Evolutionary conservation across 53 echinoderm and acorn worm genomes (phyloP).

Genomic region (Mesocentrotus franciscanus): DNA sequence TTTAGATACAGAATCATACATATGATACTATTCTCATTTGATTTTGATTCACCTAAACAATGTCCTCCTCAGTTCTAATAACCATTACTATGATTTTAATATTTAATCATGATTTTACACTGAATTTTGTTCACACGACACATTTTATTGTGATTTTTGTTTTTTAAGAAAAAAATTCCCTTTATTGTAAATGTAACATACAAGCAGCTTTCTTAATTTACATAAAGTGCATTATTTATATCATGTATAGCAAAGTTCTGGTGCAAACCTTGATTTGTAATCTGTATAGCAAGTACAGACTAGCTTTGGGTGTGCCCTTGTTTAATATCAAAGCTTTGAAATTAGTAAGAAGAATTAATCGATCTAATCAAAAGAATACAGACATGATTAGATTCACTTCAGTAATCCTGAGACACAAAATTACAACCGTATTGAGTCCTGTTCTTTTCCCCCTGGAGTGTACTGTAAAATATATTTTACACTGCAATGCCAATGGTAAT

Average conservation of each 20-base stretch:
- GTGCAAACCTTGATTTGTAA: slow-evolving; percentile 55
- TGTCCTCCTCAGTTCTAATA: neutral
- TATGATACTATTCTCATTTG: neutral
- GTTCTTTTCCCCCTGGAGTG: neutral
- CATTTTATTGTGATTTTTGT: neutral
- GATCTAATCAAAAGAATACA: neutral
- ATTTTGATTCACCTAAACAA: neutral
- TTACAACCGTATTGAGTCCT: neutral
- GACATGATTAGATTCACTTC: too few species aligned
- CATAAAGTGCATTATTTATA: slow-evolving; percentile 43
- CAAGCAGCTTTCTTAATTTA: slow-evolving; percentile 22
- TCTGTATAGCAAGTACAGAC: slow-evolving; percentile 5
- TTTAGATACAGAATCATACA: neutral
- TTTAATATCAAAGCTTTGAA: slow-evolving; percentile 25
- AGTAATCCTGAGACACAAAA: too few species aligned
- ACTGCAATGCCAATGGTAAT: neutral
- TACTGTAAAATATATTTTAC: neutral
- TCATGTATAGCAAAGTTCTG: neutral
- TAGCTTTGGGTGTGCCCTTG: neutral
- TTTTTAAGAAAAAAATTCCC: neutral
- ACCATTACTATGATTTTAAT: neutral
- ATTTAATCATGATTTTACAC: neutral
- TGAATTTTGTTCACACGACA: neutral
- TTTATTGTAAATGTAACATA: neutral
- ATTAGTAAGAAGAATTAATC: neutral